Base-by-base conservation (phyloP, 92 coral and sea anemone genomes). In the Epizoanthus stellaris region DNA sequence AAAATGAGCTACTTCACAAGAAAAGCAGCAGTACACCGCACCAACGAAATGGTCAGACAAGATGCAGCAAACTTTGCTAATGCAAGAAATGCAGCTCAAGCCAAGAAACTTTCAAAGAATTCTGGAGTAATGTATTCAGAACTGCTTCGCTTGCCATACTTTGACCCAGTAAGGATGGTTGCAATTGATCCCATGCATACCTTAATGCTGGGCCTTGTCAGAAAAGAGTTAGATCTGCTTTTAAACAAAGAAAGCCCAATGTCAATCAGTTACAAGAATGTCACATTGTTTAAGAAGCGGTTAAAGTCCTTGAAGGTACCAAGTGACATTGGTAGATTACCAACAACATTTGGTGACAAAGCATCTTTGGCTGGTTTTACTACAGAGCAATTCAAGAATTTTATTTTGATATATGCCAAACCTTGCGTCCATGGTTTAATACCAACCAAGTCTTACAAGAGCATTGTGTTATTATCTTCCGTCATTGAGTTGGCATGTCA, bases 311-410 rank as follows among this genome's bases (percentile, higher is more conserved):
- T 88, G 83, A 70, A 66, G 45, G 74, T 88, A 3, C 88, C 88
- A 12, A 75, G 80, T 77, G 91, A 88, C 66, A 75, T 88, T 21
- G 88, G 91, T 43, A 85, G 91, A 47, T 83, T 83, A 3, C 88
- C 91, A 42, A 53, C 79, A 16, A 53, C 71, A 59, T 82, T 88
- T 74, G 75, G 77, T 12, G 73, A 67, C 11, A 88, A 88, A 38
- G 73, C 66, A 58, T 75, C 84, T 3, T 67, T 85, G 8, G 59
- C 79, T 38, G 91, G 81, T 19, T 39, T 88, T 39, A 84, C 91
- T 25, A 85, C 91, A 59, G 77, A 77, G 56, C 88, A 88, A 54
- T 77, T 73, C 36, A 73, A 73, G 7, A 47, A 38, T 45, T 73
- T 73, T 38, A 73, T 73, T 21, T 34, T 58, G 30, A 49, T 73